These are phyloP conservation scores for Ectropis crepuscularia DNA, from an alignment of 2,888 invertebrate species.

Conservation along the genomic window DNA sequence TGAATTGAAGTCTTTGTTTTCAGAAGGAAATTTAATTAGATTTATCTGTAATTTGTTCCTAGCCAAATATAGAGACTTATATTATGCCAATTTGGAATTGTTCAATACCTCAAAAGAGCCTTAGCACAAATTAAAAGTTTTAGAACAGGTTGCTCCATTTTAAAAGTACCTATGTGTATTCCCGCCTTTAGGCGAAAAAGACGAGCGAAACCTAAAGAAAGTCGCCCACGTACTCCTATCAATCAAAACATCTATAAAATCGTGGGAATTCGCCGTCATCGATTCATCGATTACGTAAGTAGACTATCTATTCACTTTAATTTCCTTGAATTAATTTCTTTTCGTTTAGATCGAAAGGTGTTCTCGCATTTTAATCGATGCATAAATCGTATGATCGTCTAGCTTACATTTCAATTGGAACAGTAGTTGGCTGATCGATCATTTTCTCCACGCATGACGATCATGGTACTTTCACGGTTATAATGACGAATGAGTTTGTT, in stretches of 20 bases:
- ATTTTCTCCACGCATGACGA: conserved; percentile 59
- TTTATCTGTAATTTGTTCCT: too few species aligned
- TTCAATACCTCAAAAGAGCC: too few species aligned
- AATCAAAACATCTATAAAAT: conserved; percentile 53
- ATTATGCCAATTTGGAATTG: too few species aligned
- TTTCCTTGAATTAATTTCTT: conserved; percentile 47
- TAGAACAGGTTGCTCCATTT: not conserved
- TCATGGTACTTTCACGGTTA: conserved; percentile 63
- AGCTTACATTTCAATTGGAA: conserved; percentile 49
- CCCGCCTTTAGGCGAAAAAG: conserved; percentile 19
- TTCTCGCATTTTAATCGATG: conserved; percentile 46
- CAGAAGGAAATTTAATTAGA: too few species aligned
- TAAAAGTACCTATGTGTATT: not conserved
- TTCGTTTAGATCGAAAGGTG: conserved; percentile 51
- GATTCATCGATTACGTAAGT: conserved; percentile 49
- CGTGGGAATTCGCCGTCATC: conserved; percentile 51
- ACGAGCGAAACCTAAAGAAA: conserved; percentile 56
- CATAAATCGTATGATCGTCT: conserved; percentile 54
- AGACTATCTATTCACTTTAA: conserved; percentile 38
- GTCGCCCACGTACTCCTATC: conserved; percentile 49
- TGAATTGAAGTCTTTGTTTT: too few species aligned
- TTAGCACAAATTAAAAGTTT: too few species aligned
- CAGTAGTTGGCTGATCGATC: conserved; percentile 60
- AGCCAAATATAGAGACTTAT: too few species aligned
- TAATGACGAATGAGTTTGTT: conserved; percentile 60